Conservation (phyloP, 2,113 vertebrate species). For the Cyphotilapia sp. region DNA sequence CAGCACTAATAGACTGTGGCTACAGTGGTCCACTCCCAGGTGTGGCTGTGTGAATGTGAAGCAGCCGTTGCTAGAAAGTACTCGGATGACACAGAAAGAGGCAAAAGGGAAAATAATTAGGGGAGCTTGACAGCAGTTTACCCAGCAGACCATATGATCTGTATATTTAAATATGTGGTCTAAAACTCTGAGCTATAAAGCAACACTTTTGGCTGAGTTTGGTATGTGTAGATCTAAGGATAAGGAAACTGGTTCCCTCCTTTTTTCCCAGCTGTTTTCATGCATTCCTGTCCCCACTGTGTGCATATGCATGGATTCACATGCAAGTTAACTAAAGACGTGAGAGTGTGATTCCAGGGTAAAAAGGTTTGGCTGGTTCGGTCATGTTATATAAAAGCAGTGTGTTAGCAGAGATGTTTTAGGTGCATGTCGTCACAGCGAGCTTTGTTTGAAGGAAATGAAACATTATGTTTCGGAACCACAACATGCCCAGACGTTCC, state of each 20-base stretch:
- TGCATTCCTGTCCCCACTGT: background rate
- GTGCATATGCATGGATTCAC: background rate
- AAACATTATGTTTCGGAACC: background rate
- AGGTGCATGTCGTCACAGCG: background rate
- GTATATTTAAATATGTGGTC: background rate
- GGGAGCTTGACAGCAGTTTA: background rate
- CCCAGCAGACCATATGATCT: background rate
- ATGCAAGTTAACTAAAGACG: background rate
- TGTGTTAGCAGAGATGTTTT: background rate
- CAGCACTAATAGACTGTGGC: constrained; percentile 29
- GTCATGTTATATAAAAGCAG: background rate
- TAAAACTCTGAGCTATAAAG: background rate
- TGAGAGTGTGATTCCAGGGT: background rate
- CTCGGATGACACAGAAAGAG: background rate
- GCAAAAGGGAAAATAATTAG: background rate
- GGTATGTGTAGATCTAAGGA: background rate
- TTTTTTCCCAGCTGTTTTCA: background rate
- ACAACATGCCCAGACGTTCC: constrained; percentile 27
- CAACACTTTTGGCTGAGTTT: background rate
- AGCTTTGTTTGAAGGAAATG: background rate
- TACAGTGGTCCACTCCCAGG: constrained; percentile 22
- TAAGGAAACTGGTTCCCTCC: background rate
- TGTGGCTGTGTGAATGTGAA: constrained; percentile 13
- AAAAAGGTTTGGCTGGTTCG: background rate
- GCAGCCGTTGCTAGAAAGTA: background rate